Base-by-base conservation (phyloP, 2,113 vertebrate species). In the Ochotona curzoniae region DNA sequence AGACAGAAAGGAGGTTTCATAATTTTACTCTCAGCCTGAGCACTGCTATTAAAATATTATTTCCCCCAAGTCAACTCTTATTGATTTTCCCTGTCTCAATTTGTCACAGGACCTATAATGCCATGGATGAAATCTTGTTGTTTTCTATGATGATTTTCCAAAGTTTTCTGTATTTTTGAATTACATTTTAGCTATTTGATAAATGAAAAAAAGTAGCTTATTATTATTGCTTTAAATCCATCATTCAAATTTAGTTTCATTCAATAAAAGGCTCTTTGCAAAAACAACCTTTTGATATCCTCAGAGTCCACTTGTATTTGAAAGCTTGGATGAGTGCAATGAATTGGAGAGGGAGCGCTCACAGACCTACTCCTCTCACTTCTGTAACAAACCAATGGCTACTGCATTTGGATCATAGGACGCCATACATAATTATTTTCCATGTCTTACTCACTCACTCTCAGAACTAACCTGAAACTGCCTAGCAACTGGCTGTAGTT, bases 401-500 rank as follows among this genome's bases (percentile, higher is more conserved):
- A 38, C 54, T 14, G 9, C 32, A n/a, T 54, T 49, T 2, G 54
- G 83, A 49, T 89, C 67, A 51, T 0, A 0, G 60, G 25, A 26
- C 64, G 49, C 47, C 63, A 25, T 54, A 38, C 57, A 18, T 78
- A 73, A 57, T 92, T 92, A 71, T 73, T 51, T 49, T n/a, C 30
- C 51, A 28, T 63, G 38, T 9, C 38, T 90, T 81, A 89, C 80
- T 87, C 44, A 51, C 21, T 91, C 83, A 44, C 75, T 94, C 73
- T n/a, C 78, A 87, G n/a, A 87, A 64, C 44, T 91, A 81, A 93
- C 87, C 84, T 85, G 67, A 85, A 89, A 93, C 93, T 95, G 91
- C 93, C 64, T 96, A 93, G 87, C 94, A 95, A 95, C 73, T 78
- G 76, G 47, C 93, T 82, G 8, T 63, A 67, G 89, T 92, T 96